These are phyloP conservation scores for Agriotes lineatus DNA, from an alignment of 2,888 invertebrate genomes.

Conservation along the genomic window DNA sequence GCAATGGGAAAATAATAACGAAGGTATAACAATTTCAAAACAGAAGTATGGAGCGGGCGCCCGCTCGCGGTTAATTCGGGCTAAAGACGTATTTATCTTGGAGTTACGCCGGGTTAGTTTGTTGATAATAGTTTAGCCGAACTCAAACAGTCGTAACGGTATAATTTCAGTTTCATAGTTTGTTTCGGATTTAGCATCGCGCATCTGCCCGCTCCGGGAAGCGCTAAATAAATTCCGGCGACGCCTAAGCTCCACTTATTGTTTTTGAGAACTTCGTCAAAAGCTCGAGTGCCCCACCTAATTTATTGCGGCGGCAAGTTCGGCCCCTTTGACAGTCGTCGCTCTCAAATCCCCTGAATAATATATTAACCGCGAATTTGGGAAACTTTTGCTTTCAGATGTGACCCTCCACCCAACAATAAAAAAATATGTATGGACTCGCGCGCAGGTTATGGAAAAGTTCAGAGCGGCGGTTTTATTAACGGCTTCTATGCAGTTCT, in stretches of 20 bases:
- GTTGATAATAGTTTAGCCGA: conserved; percentile 58
- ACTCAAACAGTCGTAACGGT: conserved; percentile 50
- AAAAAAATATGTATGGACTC: too few species aligned
- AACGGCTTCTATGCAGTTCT: too few species aligned
- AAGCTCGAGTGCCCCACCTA: conserved; percentile 13
- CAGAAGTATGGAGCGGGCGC: conserved; percentile 34
- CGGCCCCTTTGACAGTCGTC: background rate
- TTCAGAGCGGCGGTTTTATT: too few species aligned
- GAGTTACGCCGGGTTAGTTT: conserved; percentile 54
- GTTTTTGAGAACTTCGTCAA: conserved; percentile 34
- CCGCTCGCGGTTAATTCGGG: conserved; percentile 46
- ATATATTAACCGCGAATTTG: too few species aligned
- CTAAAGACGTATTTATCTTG: conserved; percentile 54
- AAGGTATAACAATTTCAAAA: conserved; percentile 41
- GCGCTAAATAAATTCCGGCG: conserved; percentile 26
- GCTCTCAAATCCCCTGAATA: background rate
- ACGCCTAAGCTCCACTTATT: conserved; percentile 16
- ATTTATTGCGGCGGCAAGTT: background rate
- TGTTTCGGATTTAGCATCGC: conserved; percentile 57
- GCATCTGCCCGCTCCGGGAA: conserved; percentile 46
- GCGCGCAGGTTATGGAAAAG: too few species aligned
- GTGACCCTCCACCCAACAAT: too few species aligned
- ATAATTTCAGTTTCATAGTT: conserved; percentile 57
- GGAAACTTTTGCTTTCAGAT: too few species aligned
- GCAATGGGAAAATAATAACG: conserved; percentile 43